Evolutionary conservation across 2,113 vertebrate genomes (phyloP).

Genomic region (Hypanus sabinus): DNA sequence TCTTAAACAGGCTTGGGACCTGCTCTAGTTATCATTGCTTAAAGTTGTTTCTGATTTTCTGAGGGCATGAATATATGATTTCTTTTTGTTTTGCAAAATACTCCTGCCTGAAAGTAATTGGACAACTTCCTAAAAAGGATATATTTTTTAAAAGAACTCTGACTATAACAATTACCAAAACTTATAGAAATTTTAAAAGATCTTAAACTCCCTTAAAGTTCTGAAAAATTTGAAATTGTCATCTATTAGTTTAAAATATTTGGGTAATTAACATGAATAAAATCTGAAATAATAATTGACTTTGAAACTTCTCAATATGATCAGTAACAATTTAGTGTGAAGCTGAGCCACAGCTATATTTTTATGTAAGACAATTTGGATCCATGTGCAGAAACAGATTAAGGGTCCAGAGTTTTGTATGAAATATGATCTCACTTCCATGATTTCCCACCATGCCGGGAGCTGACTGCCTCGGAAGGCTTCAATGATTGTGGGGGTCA

Average conservation of each 20-base stretch:
- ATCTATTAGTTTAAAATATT: background rate
- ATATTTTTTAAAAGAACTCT: background rate
- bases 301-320: background rate
- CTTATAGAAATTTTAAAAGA: background rate
- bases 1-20: too few species aligned
- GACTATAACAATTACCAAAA: background rate
- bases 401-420: background rate
- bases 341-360: background rate
- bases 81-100: background rate
- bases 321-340: too few species aligned
- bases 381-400: background rate
- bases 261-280: background rate
- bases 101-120: background rate
- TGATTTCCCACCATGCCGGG: background rate
- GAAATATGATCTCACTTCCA: too few species aligned
- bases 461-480: too few species aligned
- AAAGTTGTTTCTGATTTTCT: background rate
- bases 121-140: background rate
- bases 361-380: background rate
- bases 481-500: background rate
- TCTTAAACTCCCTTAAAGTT: background rate
- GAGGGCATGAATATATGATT: background rate
- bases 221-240: background rate
- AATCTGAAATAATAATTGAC: background rate
- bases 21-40: background rate